These are phyloP conservation scores for Spicauda simplicius DNA, from an alignment of 2,888 invertebrate species.

Conservation along the genomic window DNA sequence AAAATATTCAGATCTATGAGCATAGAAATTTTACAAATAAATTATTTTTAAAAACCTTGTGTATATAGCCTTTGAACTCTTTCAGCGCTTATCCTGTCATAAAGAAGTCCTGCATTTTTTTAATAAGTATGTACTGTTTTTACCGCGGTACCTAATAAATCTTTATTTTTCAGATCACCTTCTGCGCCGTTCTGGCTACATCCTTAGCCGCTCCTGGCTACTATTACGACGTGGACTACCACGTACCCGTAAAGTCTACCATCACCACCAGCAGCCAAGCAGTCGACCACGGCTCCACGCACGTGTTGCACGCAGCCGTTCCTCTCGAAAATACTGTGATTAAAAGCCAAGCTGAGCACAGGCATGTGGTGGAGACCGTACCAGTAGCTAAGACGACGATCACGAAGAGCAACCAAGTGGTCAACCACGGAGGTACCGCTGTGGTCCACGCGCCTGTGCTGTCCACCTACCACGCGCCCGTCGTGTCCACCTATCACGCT, in stretches of 20 bases:
- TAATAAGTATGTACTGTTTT: too few relatives aligned
- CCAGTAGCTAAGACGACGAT: conserved; percentile 55
- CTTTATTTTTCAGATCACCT: conserved; percentile 52
- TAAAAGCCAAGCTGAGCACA: conserved; percentile 51
- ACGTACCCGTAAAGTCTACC: conserved; percentile 58
- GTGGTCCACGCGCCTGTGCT: conserved; percentile 46
- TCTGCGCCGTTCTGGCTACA: conserved; percentile 57
- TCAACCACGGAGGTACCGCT: conserved; percentile 61
- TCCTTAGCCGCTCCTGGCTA: conserved; percentile 59
- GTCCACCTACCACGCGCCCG: conserved; percentile 47
- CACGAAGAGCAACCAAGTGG: conserved; percentile 68
- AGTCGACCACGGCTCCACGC: conserved; percentile 61
- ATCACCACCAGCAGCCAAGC: conserved; percentile 58
- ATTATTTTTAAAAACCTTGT: too few relatives aligned
- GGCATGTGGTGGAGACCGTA: conserved; percentile 53
- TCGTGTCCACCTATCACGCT: conserved; percentile 44
- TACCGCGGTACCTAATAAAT: not conserved
- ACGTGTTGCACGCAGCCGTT: conserved; percentile 47
- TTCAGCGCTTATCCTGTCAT: too few relatives aligned
- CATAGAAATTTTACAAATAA: too few relatives aligned
- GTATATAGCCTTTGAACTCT: too few relatives aligned
- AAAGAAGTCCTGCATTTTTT: too few relatives aligned
- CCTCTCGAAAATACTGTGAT: conserved; percentile 54
- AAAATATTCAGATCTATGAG: too few relatives aligned
- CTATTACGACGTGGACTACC: conserved; percentile 51